Base-by-base conservation (phyloP, 2,113 vertebrate species). In the Cyanocitta stelleri region DNA sequence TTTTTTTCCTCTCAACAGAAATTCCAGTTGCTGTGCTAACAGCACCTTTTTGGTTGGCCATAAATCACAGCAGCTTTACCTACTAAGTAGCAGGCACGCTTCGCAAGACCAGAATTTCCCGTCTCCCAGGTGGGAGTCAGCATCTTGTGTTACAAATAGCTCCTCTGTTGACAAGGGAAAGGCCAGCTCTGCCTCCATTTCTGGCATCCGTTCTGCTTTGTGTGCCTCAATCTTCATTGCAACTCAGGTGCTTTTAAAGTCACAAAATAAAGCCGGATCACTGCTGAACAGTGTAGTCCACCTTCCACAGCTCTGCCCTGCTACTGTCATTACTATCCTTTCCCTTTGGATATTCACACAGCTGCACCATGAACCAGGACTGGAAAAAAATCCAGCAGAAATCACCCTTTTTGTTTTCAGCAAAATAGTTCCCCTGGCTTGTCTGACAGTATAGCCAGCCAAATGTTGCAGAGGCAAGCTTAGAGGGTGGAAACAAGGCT, bases 191-290 rank as follows among this genome's bases (percentile, higher is more conserved):
- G 72, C 49, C 39, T 78, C 24, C 35, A 8, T 35, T 73, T 75
- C 71, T 92, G 86, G 30, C 54, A 80, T 41, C 62, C 1, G 0
- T 68, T 48, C 68, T 37, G 59, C 24, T 69, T 48, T 19, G 6
- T 0, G 0, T 30, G 29, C 51, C n/a, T 84, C 18, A 1, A 29
- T 22, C 55, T 56, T 49, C 77, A 54, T 7, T 33, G 48, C 29
- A 66, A 24, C 22, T 59, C 33, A 10, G 35, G 29, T 32, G 9
- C 44, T 91, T 73, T 62, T 33, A 46, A 71, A 58, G 48, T 51
- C 61, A 27, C 32, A 33, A 30, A 76, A 58, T 9, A 62, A 96
- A 87, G 30, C 3, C 1, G 2, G 59, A 32, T 35, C 3, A 2
- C 21, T 29, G 46, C 44, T 76, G 43, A 59, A 51, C 3, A 5